Evolutionary conservation across 2,113 vertebrate species (phyloP).

Genomic region (Podarcis muralis): DNA sequence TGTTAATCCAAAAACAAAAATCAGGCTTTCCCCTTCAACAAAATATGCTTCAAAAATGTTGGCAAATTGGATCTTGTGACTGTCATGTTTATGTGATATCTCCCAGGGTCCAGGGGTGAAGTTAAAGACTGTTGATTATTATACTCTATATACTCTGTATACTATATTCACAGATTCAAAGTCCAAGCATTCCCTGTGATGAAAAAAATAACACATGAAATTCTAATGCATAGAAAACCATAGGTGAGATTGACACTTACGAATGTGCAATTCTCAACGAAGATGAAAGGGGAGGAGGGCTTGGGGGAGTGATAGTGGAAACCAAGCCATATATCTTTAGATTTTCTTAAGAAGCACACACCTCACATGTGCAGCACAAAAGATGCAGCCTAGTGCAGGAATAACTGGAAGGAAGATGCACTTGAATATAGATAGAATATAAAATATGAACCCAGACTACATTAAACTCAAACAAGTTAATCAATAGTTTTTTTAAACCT

Average conservation of each 20-base stretch:
- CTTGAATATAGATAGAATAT: background rate
- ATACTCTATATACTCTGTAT: background rate
- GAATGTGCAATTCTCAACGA: background rate
- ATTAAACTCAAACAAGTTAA: background rate
- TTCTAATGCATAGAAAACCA: no score
- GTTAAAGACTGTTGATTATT: background rate
- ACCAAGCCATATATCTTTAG: background rate
- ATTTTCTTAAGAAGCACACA: background rate
- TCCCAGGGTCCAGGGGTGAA: background rate
- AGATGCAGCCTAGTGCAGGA: background rate
- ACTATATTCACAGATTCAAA: background rate
- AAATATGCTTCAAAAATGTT: no score
- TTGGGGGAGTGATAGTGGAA: background rate
- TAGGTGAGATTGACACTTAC: background rate
- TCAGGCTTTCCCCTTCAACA: no score
- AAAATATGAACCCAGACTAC: no score
- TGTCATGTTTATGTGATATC: background rate
- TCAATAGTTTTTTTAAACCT: background rate
- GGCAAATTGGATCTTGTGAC: background rate
- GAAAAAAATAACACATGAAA: background rate
- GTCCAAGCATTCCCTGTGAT: background rate
- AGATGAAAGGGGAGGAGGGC: background rate
- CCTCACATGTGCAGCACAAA: background rate
- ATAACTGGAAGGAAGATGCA: background rate
- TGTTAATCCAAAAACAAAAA: no score